Conservation (phyloP, 2,888 invertebrate genomes). For the Tryphoninae sp. region DNA sequence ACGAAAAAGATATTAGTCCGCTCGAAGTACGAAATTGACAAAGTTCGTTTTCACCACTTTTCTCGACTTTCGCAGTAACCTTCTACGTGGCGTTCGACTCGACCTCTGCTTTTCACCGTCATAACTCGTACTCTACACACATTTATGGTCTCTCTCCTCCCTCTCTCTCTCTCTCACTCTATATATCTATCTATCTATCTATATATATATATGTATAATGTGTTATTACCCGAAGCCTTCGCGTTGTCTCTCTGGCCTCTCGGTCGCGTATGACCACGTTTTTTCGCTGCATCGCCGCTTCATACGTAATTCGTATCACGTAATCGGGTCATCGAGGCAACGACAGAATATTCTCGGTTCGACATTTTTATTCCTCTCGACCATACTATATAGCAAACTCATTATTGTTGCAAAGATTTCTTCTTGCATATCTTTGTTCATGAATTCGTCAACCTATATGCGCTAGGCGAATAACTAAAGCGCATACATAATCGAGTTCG, state of each 20-base stretch:
- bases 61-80: constrained; percentile 28
- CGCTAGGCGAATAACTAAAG: too few species aligned
- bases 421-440: background rate
- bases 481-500: too few species aligned
- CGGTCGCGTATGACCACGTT: constrained; percentile 43
- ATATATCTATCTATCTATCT: background rate
- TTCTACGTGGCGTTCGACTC: constrained; percentile 44
- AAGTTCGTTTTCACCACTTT: constrained; percentile 60
- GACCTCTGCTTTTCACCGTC: constrained; percentile 18
- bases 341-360: background rate
- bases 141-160: background rate
- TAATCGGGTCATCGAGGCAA: constrained; percentile 52
- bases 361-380: background rate
- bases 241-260: constrained; percentile 31
- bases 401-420: constrained; percentile 26
- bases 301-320: constrained; percentile 60
- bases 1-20: constrained; percentile 58
- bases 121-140: background rate
- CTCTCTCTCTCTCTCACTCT: background rate
- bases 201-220: constrained; percentile 18
- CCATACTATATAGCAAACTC: constrained; percentile 19
- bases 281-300: constrained; percentile 51
- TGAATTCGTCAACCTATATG: background rate
- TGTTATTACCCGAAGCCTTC: constrained; percentile 48
- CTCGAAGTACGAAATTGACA: constrained; percentile 64